Conservation (phyloP, 2,888 invertebrate species). For the Teleogryllus oceanicus region DNA sequence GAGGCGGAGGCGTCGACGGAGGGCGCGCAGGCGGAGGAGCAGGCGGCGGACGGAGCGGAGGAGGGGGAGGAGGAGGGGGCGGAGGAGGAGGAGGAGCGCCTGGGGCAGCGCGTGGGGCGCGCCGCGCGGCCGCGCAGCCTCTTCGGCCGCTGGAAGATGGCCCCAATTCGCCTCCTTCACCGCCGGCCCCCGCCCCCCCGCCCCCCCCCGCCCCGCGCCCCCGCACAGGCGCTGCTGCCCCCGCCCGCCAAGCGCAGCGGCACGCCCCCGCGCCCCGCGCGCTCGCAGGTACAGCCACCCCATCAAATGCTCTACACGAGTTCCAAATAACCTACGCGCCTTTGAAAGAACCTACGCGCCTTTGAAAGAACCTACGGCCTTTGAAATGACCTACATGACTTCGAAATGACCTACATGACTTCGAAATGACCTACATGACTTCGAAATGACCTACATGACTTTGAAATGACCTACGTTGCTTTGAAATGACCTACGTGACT, state of each 20-base stretch:
- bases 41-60: conserved; percentile 32
- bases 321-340: too few species aligned
- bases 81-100: conserved; percentile 39
- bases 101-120: conserved; percentile 35
- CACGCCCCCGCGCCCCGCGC: not conserved
- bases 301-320: too few species aligned
- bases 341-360: too few species aligned
- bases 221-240: not conserved
- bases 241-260: not conserved
- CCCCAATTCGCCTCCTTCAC: too few species aligned
- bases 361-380: too few species aligned
- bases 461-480: too few species aligned
- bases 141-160: conserved; percentile 33
- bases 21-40: conserved; percentile 37
- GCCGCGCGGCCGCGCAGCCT: conserved; percentile 21
- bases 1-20: conserved; percentile 38
- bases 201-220: not conserved
- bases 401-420: too few species aligned
- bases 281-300: not conserved
- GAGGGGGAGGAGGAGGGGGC: conserved; percentile 28
- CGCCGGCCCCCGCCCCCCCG: conserved; percentile 27
- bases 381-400: too few species aligned
- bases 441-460: too few species aligned
- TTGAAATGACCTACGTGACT: too few species aligned
- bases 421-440: too few species aligned